Evolutionary conservation across 2,888 invertebrate species (phyloP), one percentile per base, ranked within the genome.

Genomic region (Drosophila mercatorum): DNA sequence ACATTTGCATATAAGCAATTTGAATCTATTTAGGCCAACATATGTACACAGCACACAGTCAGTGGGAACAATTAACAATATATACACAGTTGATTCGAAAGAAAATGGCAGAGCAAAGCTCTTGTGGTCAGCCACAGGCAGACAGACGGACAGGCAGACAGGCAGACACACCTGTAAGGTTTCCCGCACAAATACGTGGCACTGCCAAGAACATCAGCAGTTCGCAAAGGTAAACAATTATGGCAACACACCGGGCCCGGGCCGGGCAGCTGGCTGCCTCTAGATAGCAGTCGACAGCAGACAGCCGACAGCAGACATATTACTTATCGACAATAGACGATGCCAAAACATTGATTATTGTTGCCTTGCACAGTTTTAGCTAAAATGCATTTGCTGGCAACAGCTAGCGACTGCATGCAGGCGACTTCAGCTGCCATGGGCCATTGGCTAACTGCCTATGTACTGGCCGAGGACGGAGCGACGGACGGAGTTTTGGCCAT

Each of bases 321-420:
- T 84, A 84, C 78, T 88, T 87, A 81, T 89, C 85, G 68, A 66
- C 59, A 71, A 71, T 71, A 72, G 70, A 80, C 84, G 76, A 77
- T 76, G 87, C 72, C 82, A 65, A 72, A 68, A 69, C 83, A 83
- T 80, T 85, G 90, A 87, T 89, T 89, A 83, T 88, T 83, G 88
- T 81, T 89, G 89, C 83, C 81, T 83, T 78, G 77, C 81, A 64
- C 77, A 83, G 84, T 88, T 85, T 89, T 89, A 83, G 75, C 79
- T 75, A 72, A 76, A 81, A 83, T 76, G 68, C 76, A 86, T 69
- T 78, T 69, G 63, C 66, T 66, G 65, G 58, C 69, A 69, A 65
- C 62, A 51, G 36, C 61, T 56, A 40, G 14, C 59, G 52, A 44
- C 28, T 40, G 40, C 26, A 22, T 36, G n/a, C 28, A 26, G 44